Base-by-base conservation (phyloP, 2,797 vertebrate species). In the Muscicapa comitata region DNA sequence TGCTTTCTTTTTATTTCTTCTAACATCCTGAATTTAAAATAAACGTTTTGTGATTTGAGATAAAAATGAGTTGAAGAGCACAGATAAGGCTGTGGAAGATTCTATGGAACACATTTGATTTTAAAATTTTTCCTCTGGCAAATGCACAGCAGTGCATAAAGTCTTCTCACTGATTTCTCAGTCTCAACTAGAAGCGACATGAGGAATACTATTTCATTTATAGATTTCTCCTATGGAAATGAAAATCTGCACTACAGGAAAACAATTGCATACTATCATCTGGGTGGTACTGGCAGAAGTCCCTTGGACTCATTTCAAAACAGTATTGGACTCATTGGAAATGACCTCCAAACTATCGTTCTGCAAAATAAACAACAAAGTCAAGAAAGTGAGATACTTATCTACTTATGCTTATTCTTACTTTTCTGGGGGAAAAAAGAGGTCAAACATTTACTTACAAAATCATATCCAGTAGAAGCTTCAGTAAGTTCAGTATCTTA, bases 401-500 rank as follows among this genome's bases (percentile, higher is more conserved):
- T 43, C 19, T 84, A 15, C 9, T 65, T 77, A 26, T 48, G 31
- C 6, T 79, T 59, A 53, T 48, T 76, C 11, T 79, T 76, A 31
- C 53, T 79, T 90, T 88, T 79, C 42, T 15, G 9, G 11, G 4
- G 24, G 5, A 5, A 2, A 40, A 61, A 79, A 86, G 37, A 45
- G 21, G 21, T 71, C 28, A 76, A 68, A 80, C 1, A 61, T 51
- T 90, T 95, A 81, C 82, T 92, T 86, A 91, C 40, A 89, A 90
- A 94, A 42, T 72, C 16, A 89, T 40, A 95, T 84, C 74, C 57
- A 91, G 63, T 55, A 66, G 40, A 95, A 84, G 9, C 25, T 76
- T 31, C 66, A 76, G 55, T 33, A 90, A 72, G 76, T 83, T 95
- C 38, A 75, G 73, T 81, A 86, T 58, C 77, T 88, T 93, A 90